phyloP scores from a whole-genome alignment of 2,113 vertebrate species.

The Suncus etruscus region DNA sequence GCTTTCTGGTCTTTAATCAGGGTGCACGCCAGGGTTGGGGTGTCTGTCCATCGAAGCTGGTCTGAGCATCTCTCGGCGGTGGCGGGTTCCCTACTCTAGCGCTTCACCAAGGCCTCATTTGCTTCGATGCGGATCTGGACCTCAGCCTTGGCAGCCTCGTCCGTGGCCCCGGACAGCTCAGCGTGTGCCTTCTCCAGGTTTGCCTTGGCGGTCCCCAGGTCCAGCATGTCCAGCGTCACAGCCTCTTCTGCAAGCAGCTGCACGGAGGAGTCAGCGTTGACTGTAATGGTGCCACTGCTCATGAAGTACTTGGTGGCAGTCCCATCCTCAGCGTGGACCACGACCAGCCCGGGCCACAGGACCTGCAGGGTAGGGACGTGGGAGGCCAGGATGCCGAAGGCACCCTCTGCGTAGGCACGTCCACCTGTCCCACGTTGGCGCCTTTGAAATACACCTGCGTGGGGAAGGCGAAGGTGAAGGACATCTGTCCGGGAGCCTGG shows the following conservation, averaged over 20 bases:
- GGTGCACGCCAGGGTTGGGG: neutral
- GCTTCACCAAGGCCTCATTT: constrained; percentile 96
- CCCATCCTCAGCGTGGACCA: constrained; percentile 93
- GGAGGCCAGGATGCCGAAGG: constrained; percentile 94
- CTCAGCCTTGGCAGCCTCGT: constrained; percentile 92
- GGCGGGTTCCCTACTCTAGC: constrained; percentile 91
- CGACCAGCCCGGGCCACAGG: constrained; percentile 93
- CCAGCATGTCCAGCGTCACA: constrained; percentile 92
- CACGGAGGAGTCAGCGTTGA: constrained; percentile 95
- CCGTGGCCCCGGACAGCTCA: constrained; percentile 85
- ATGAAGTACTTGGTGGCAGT: constrained; percentile 93
- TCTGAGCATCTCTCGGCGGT: neutral
- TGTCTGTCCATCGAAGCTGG: neutral
- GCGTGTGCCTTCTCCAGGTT: constrained; percentile 95
- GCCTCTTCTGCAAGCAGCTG: constrained; percentile 95
- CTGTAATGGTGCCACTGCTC: constrained; percentile 95
- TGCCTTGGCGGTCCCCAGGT: constrained; percentile 91
- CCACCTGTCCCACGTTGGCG: constrained; percentile 94
- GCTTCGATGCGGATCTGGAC: constrained; percentile 95
- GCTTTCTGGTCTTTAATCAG: constrained; percentile 79
- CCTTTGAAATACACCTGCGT: constrained; percentile 94
- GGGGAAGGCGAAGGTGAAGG: constrained; percentile 92
- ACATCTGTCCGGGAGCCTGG: constrained; percentile 89
- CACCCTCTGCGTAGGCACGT: constrained; percentile 95
- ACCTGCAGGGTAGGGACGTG: constrained; percentile 97